Base-by-base conservation (phyloP, 2,888 invertebrate genomes). In the Melanostoma mellinum region DNA sequence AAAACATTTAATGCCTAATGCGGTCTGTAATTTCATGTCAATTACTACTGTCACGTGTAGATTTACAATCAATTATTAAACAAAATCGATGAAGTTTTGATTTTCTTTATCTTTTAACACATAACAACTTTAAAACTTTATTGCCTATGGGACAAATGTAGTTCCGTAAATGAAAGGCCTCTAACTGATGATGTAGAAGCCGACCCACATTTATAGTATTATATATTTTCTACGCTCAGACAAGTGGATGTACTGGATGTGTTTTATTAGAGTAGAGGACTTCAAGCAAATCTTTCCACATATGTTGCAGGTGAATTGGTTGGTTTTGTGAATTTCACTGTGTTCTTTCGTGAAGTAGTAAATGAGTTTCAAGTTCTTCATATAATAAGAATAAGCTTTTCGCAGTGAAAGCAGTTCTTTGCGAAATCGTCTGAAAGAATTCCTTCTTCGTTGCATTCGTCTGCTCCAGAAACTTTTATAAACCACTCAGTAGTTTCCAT, bases 221-320 rank as follows among this genome's bases (percentile, higher is more conserved):
- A n/a, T n/a, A 42, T 84, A 65, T 33, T 78, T 84, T 20, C 50
- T 68, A 4, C 77, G 77, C 8, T 82, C 77, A 2, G 68, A 63
- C 9, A 65, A 6, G 32, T 84, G 82, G 0, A 65, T 84, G n/a
- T 40, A 44, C 36, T 78, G 56, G 2, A 78, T 71, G 20, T 84
- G 82, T 6, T 58, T 78, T 9, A 32, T 68, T 10, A 84, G 36
- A 0, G 74, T 55, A 3, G 48, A 74, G n/a, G 52, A 63, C 3
- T 56, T 69, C 30, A 44, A 20, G 20, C 73, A 84, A 3, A 74
- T 30, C 65, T 84, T 84, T 46, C 48, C 53, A 63, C 82, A 84
- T 2, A 74, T 33, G 30, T 78, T 56, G 6, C 82, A 84, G 6
- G 20, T 8, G 35, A 53, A 84, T n/a, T 53, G 52, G 3, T 20